A percentile compares a stretch with the other conserved stretches of the same genome.
Evolutionary conservation across 2,113 vertebrate species (phyloP).

Genomic region (rat (Rattus norvegicus)): GRCr8 NC_086036.1:70520501-70521000

Average conservation of each 20-base stretch:
- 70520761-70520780: neutral
- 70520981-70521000: neutral
- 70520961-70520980: neutral
- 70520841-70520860: slow-evolving; percentile 30
- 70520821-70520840: neutral
- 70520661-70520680: neutral
- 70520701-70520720: fast-evolving
- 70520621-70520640: neutral
- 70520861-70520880: slow-evolving; percentile 37
- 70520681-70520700: neutral
- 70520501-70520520: neutral
- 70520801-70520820: neutral
- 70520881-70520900: slow-evolving; percentile 42
- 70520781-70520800: neutral
- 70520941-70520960: neutral
- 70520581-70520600: neutral
- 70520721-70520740: fast-evolving
- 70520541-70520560: neutral
- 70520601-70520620: neutral
- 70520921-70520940: neutral
- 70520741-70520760: neutral
- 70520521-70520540: neutral
- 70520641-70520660: neutral
- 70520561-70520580: fast-evolving
- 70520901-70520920: neutral